Percentiles rank a stretch among this genome's conserved stretches.
phyloP scores from a whole-genome alignment of 2,113 vertebrate species.

The Trematomus loennbergii region DNA sequence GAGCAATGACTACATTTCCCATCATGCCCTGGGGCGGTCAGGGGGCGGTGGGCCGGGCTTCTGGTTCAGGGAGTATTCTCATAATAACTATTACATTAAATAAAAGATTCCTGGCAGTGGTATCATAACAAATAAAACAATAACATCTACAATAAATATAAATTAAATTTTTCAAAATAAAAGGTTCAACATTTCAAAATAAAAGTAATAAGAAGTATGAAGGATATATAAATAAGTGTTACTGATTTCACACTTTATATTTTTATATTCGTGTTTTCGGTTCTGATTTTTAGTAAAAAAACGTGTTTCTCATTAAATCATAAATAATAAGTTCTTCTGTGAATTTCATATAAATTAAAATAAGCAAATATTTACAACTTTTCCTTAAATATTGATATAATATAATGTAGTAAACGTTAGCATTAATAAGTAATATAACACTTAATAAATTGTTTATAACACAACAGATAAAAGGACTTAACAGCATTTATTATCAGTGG shows the following conservation, averaged over 20 bases:
- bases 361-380: neutral
- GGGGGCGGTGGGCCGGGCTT: constrained; percentile 44
- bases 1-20: constrained; percentile 50
- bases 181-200: neutral
- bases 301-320: too few species aligned
- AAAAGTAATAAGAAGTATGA: neutral
- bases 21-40: constrained; percentile 48
- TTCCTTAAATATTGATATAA: neutral
- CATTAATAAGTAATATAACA: neutral
- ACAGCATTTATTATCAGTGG: too few species aligned
- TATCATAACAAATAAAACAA: neutral
- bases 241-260: neutral
- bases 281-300: neutral
- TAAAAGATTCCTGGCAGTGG: neutral
- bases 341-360: neutral
- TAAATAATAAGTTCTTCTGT: too few species aligned
- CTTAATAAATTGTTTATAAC: constrained; percentile 12
- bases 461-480: neutral
- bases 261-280: neutral
- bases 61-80: constrained; percentile 34
- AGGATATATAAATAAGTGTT: neutral
- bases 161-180: constrained; percentile 2
- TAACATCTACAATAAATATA: neutral
- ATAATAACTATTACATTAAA: neutral
- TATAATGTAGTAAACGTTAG: neutral